Percentiles rank a stretch among this genome's conserved stretches.
Conservation (phyloP, 2,113 vertebrate species). For the Acinonyx jubatus region DNA sequence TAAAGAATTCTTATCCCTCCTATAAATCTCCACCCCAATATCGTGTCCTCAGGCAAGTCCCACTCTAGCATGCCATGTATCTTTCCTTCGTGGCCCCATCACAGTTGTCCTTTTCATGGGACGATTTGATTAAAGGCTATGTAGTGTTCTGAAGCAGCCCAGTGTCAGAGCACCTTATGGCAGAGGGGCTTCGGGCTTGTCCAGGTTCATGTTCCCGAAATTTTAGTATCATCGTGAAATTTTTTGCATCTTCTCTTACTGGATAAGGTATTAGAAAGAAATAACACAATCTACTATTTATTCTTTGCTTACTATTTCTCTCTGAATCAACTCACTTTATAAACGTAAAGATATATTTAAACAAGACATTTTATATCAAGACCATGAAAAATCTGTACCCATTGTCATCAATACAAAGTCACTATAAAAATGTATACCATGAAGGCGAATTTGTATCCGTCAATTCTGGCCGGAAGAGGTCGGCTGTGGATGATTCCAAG, state of each 20-base stretch:
- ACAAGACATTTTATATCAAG: not conserved
- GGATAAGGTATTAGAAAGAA: not conserved
- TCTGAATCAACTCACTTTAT: conserved; percentile 1
- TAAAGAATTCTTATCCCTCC: not conserved
- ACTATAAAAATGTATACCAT: not conserved
- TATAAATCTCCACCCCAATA: not conserved
- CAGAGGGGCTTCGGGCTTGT: not conserved
- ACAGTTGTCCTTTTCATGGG: not conserved
- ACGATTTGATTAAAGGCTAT: not conserved
- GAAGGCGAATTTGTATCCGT: not conserved
- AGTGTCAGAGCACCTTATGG: not conserved
- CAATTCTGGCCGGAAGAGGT: not conserved
- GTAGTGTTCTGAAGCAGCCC: not conserved
- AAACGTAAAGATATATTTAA: conserved; percentile 8
- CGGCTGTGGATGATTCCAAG: not conserved
- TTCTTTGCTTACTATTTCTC: conserved; percentile 1
- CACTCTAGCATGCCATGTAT: not conserved
- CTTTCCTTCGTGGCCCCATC: not conserved
- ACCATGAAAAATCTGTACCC: not conserved
- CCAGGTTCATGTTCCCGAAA: not conserved
- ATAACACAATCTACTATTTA: not conserved
- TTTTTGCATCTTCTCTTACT: not conserved
- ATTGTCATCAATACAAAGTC: not conserved
- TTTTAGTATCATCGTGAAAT: not conserved
- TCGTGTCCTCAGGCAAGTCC: not conserved